Conservation (phyloP, 2,797 vertebrate genomes). For the Chaetophractus vellerosus region DNA sequence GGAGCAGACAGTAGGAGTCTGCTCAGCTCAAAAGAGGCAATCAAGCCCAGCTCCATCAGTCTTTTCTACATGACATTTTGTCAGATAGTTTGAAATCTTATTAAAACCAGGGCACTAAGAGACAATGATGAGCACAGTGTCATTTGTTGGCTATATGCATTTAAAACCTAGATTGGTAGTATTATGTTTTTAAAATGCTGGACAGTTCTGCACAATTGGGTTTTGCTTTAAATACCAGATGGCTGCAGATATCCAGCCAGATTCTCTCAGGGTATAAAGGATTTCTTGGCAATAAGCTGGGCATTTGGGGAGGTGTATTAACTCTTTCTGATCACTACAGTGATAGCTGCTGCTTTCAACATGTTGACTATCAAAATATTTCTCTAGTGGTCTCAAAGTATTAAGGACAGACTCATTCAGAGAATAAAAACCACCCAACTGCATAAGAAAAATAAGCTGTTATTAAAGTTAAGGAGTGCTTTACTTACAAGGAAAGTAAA, state of each 20-base stretch:
- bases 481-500: conserved; percentile 20
- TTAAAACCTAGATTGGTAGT: conserved; percentile 66
- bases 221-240: conserved; percentile 85
- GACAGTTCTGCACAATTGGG: conserved; percentile 33
- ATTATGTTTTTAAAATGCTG: conserved; percentile 58
- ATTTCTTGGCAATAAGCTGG: conserved; percentile 78
- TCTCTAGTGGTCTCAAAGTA: neutral
- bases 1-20: conserved; percentile 59
- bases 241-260: conserved; percentile 76
- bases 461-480: conserved; percentile 20
- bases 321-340: conserved; percentile 66
- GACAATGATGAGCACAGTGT: conserved; percentile 24
- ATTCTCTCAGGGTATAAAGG: conserved; percentile 66
- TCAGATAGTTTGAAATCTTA: conserved; percentile 57
- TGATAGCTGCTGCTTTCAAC: conserved; percentile 46
- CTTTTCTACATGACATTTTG: conserved; percentile 53
- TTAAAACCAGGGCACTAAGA: conserved; percentile 56
- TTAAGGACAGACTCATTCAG: conserved; percentile 5
- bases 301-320: conserved; percentile 61
- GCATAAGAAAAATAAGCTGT: neutral
- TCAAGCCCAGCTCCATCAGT: conserved; percentile 14
- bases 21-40: conserved; percentile 60
- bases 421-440: conserved; percentile 1
- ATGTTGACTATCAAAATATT: neutral
- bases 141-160: neutral